Base-by-base conservation (phyloP, 92 coral and sea anemone species). In the Actinernus sp. region DNA sequence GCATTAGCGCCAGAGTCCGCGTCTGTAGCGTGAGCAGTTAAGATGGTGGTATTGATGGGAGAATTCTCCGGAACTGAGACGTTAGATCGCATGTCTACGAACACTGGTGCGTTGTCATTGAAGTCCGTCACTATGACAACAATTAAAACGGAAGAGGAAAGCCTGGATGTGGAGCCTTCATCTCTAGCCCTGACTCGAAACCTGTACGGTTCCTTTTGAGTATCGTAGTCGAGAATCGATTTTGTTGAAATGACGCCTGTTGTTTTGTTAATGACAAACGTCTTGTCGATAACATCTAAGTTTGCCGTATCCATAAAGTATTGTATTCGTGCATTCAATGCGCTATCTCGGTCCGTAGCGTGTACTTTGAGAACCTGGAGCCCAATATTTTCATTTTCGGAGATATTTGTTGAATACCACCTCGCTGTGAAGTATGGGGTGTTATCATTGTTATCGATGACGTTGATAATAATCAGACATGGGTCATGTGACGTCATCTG, bases 401-500 rank as follows among this genome's bases (percentile, higher is more conserved):
- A 54, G 47, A 81, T 55, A 1, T 39, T 48, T 54, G 47, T 63
- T 21, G 20, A 22, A 55, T 79, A 74, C 5, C 53, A 17, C 22
- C 61, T 71, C 27, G 54, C 39, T 2, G 50, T 55, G 61, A 93
- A 93, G 22, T 57, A 31, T 4, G 98, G 98, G 34, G 13, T 19
- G 28, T 93, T 82, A 50, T 93, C 98, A 60, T 93, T 93, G 17
- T 65, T 59, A 39, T 92, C 93, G 3, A 9, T 46, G 3, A 92
- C 74, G 1, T 65, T 40, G 25, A 92, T 72, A 12, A 31, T 31
- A 5, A 70, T 75, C 10, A 32, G 24, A 7, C 65, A 20, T 12
- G 79, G 36, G 7, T 55, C 41, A 41, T 18, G 74, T 21, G 62
- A 56, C 31, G 23, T 46, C 49, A 32, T 44, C 16, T 50, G 33